A percentile compares a stretch with the other conserved stretches of the same genome.
Conservation (phyloP, 1,140 invertebrate genomes). For the Papilio polyxenes region DNA sequence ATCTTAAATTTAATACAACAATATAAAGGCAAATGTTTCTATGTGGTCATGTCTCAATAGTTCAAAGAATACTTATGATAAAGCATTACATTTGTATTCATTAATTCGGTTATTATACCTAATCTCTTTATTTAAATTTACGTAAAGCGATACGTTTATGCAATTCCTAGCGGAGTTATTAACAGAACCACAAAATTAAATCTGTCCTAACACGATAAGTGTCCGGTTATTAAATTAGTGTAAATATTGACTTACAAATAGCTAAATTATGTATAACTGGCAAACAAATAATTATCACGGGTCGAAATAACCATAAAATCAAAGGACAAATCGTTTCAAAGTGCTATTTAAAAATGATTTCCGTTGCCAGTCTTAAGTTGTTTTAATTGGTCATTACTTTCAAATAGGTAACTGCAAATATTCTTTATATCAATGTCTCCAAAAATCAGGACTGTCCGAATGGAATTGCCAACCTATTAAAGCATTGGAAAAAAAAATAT, state of each 20-base stretch:
- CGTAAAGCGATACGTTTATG: not conserved
- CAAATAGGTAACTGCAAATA: no score
- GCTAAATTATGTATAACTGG: not conserved
- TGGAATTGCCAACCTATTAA: no score
- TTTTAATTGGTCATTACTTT: no score
- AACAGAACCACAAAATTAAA: conserved; percentile 2
- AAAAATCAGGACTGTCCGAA: no score
- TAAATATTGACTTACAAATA: conserved; percentile 16
- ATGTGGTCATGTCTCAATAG: no score
- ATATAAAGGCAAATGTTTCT: no score
- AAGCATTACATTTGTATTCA: no score
- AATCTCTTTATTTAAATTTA: not conserved
- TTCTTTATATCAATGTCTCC: no score
- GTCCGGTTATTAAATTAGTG: conserved; percentile 26
- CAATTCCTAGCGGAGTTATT: not conserved
- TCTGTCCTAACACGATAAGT: conserved; percentile 17
- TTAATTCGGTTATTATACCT: not conserved
- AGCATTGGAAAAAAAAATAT: no score
- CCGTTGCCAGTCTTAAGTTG: not conserved
- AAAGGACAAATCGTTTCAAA: conserved; percentile 1
- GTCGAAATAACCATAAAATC: conserved; percentile 21
- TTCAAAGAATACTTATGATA: no score
- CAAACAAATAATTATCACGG: not conserved
- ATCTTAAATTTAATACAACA: no score
- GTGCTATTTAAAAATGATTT: not conserved